phyloP scores from a whole-genome alignment of 2,797 vertebrate genomes.

The Chelidonichthys spinosus region DNA sequence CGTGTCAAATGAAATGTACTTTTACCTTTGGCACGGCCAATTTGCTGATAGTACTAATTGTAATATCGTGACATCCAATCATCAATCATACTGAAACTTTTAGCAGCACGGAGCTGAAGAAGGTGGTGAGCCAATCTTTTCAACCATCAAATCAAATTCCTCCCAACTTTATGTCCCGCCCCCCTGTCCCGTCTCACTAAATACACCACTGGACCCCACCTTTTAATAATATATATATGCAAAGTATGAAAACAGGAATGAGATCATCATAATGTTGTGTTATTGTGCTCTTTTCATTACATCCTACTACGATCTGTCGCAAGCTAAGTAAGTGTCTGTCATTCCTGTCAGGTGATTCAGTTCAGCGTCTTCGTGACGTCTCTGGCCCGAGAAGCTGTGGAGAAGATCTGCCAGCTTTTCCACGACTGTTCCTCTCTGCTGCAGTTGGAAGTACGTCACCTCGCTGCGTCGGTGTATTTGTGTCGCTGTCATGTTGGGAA shows the following conservation, averaged over 20 bases:
- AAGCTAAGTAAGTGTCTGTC: neutral
- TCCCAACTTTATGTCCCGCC: no score
- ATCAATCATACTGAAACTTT: no score
- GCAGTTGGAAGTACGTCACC: conserved; percentile 58
- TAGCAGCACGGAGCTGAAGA: no score
- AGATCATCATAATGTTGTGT: neutral
- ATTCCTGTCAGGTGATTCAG: conserved; percentile 65
- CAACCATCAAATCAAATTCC: no score
- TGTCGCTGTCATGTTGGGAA: neutral
- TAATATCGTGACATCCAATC: no score
- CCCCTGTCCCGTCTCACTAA: no score
- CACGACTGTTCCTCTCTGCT: conserved; percentile 72
- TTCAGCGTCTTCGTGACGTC: conserved; percentile 72
- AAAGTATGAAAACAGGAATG: neutral
- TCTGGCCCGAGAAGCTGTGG: conserved; percentile 75
- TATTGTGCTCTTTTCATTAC: neutral
- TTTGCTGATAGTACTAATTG: neutral
- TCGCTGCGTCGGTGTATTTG: rapidly evolving
- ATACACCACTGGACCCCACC: neutral
- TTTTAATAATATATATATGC: neutral
- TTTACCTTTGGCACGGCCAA: neutral
- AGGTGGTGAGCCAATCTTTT: no score
- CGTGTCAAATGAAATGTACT: neutral
- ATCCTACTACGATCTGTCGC: neutral
- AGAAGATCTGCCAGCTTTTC: conserved; percentile 80